These are phyloP conservation scores for Orius insidiosus DNA, from an alignment of 1,140 invertebrate genomes.

Conservation along the genomic window DNA sequence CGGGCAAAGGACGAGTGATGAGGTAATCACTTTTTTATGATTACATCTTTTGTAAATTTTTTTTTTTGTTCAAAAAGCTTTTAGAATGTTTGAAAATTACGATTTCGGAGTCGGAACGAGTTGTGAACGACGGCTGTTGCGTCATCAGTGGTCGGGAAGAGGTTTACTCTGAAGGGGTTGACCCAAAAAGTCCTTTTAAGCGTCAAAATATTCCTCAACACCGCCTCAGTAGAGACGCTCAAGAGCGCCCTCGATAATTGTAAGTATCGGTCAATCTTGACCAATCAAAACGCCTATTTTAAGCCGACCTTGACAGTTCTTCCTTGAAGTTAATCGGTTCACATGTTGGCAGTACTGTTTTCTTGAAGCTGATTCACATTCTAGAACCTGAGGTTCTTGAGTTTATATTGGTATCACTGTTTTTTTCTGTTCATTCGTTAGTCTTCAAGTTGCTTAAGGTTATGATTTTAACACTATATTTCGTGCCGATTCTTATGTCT, in stretches of 20 bases:
- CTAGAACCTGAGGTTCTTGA: background rate
- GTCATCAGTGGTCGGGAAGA: conserved; percentile 1
- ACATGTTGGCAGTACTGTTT: background rate
- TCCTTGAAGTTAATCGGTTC: background rate
- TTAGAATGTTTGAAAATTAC: conserved; percentile 4
- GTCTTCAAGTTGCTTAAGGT: too few relatives aligned
- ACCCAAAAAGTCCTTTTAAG: conserved; percentile 35
- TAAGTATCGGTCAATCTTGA: too few relatives aligned
- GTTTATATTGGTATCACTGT: too few relatives aligned
- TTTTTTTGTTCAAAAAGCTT: background rate
- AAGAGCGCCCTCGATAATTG: conserved; percentile 32
- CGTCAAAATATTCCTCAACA: conserved; percentile 37
- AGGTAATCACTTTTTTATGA: background rate
- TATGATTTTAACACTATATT: conserved; percentile 5
- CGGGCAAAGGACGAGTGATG: background rate
- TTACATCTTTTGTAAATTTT: background rate
- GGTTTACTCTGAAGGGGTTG: conserved; percentile 22
- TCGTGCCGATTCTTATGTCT: conserved; percentile 13
- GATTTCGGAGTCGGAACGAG: background rate
- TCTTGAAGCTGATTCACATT: background rate
- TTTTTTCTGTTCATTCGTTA: too few relatives aligned
- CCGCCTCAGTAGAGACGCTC: conserved; percentile 26
- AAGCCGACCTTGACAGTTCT: too few relatives aligned
- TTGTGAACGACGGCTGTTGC: background rate
- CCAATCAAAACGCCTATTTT: too few relatives aligned